phyloP scores from a whole-genome alignment of 2,113 vertebrate species.

The Lophura nycthemera region DNA sequence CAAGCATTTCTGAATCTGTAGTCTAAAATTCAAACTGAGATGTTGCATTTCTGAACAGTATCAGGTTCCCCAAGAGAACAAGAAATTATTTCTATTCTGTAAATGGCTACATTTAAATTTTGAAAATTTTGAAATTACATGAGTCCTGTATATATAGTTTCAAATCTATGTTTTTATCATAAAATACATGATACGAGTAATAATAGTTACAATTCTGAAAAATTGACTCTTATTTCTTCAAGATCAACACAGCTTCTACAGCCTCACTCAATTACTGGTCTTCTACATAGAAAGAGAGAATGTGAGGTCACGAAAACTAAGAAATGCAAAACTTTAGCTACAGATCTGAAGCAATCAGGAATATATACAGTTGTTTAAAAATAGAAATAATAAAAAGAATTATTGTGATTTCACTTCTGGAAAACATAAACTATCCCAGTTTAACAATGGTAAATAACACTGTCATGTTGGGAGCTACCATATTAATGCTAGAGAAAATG shows the following conservation, averaged over 20 bases:
- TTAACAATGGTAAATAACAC: too few relatives aligned
- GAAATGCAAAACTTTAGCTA: not conserved
- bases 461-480: too few relatives aligned
- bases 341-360: not conserved
- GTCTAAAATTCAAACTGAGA: too few relatives aligned
- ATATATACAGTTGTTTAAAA: not conserved
- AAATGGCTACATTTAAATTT: not conserved
- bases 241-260: not conserved
- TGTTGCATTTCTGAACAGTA: too few relatives aligned
- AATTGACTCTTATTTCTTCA: not conserved
- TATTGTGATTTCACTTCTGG: not conserved
- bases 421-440: not conserved
- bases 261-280: not conserved
- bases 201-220: not conserved
- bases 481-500: not conserved
- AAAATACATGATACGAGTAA: not conserved
- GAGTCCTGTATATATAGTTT: not conserved
- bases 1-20: too few relatives aligned
- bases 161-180: not conserved
- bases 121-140: not conserved
- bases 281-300: not conserved
- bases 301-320: not conserved
- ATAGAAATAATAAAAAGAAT: not conserved
- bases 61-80: too few relatives aligned
- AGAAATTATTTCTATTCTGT: too few relatives aligned